These are phyloP conservation scores for Bovichtus variegatus DNA, from an alignment of 2,797 vertebrate genomes.

Conservation along the genomic window DNA sequence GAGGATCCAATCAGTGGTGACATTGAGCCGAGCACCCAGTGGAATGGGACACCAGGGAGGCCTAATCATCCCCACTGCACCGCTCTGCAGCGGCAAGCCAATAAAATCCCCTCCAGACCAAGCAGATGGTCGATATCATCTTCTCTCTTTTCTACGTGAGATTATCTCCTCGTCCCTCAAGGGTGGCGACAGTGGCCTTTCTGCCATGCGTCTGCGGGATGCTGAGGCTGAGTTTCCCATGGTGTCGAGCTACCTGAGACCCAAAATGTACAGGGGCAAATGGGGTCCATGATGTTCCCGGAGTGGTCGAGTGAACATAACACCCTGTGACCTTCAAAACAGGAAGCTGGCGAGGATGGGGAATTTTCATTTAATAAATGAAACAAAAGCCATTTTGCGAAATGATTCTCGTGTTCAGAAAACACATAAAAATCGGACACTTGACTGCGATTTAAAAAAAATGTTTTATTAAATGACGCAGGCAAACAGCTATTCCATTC, in stretches of 20 bases:
- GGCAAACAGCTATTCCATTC: slow-evolving; percentile 15
- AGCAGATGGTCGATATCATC: slow-evolving; percentile 81
- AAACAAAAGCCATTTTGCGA: not conserved
- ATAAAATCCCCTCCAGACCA: slow-evolving; percentile 72
- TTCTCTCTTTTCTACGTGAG: slow-evolving; percentile 72
- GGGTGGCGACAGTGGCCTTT: slow-evolving; percentile 29
- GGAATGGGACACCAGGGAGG: slow-evolving; percentile 72
- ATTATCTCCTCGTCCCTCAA: slow-evolving; percentile 65
- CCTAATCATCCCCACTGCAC: slow-evolving; percentile 73
- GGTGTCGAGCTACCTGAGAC: slow-evolving; percentile 24
- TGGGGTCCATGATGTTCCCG: not conserved
- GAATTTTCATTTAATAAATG: not conserved
- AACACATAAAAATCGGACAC: not conserved
- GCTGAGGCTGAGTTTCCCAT: slow-evolving; percentile 42
- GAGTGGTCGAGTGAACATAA: not conserved
- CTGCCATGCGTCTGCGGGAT: slow-evolving; percentile 20
- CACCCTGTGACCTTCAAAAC: slow-evolving; percentile 5
- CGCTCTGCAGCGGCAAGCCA: slow-evolving; percentile 51
- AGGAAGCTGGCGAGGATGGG: not conserved
- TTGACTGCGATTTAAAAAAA: too few relatives aligned
- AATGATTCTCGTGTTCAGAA: not conserved
- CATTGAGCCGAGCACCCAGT: slow-evolving; percentile 75
- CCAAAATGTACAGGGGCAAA: not conserved
- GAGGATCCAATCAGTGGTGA: slow-evolving; percentile 82
- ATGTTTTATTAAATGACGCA: not conserved